Conservation (phyloP, 1,140 invertebrate species). For the Nebria ingens region DNA sequence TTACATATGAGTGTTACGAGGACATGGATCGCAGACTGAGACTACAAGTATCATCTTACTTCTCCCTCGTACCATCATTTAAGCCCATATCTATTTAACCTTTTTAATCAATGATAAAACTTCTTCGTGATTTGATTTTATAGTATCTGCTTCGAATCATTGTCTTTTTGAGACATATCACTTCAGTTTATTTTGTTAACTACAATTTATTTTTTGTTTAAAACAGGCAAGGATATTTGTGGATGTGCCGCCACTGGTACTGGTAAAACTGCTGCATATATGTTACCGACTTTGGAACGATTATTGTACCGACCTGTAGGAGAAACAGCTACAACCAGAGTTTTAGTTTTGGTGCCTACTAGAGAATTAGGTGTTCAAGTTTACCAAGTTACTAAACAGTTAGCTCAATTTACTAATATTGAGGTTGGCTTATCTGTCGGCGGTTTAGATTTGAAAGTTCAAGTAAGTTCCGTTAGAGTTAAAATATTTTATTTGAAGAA, state of each 20-base stretch:
- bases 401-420: slow-evolving; percentile 77
- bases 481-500: slow-evolving; percentile 13
- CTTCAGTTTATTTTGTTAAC: background rate
- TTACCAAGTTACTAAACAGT: slow-evolving; percentile 84
- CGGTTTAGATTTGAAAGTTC: slow-evolving; percentile 87
- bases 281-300: slow-evolving; percentile 93
- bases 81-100: too few relatives aligned
- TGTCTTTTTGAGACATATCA: background rate
- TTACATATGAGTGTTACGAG: too few relatives aligned
- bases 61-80: too few relatives aligned
- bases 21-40: too few relatives aligned
- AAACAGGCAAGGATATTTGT: slow-evolving; percentile 75
- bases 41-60: too few relatives aligned
- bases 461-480: slow-evolving; percentile 44
- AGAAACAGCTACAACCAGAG: slow-evolving; percentile 61
- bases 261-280: slow-evolving; percentile 97
- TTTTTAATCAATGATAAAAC: too few relatives aligned
- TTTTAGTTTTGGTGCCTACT: slow-evolving; percentile 91
- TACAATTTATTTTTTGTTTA: slow-evolving; percentile 3
- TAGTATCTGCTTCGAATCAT: too few relatives aligned
- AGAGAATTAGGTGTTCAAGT: slow-evolving; percentile 89
- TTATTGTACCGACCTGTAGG: slow-evolving; percentile 65
- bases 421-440: slow-evolving; percentile 78
- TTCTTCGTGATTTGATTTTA: too few relatives aligned
- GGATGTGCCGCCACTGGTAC: slow-evolving; percentile 96